Conservation (phyloP, 2,113 vertebrate genomes). For the Rattus norvegicus region DNA sequence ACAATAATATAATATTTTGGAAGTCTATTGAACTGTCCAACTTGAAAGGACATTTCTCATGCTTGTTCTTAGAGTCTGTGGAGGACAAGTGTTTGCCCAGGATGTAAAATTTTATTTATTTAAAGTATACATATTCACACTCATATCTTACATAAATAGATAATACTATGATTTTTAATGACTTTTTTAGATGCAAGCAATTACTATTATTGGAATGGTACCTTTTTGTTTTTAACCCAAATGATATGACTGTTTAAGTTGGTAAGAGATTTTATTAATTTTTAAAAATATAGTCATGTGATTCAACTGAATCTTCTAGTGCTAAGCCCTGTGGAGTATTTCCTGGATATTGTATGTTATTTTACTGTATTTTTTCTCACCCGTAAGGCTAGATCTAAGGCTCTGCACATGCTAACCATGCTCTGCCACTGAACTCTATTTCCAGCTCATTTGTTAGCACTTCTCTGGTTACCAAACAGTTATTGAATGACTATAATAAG, state of each 20-base stretch:
- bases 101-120: not conserved
- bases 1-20: not conserved
- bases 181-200: not conserved
- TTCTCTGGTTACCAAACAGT: not conserved
- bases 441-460: not conserved
- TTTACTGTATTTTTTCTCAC: not conserved
- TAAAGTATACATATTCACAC: not conserved
- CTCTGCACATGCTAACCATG: not conserved
- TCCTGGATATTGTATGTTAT: not conserved
- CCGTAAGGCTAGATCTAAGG: not conserved
- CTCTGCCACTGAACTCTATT: not conserved
- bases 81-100: no score
- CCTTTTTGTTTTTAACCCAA: not conserved
- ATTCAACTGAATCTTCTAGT: not conserved
- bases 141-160: not conserved
- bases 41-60: not conserved
- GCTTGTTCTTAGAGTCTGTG: not conserved
- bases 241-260: not conserved
- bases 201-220: not conserved
- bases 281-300: not conserved
- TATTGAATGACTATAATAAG: not conserved
- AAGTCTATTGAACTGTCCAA: not conserved
- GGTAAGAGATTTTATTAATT: not conserved
- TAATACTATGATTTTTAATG: not conserved
- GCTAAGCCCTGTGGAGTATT: not conserved